Percentiles rank a stretch among this genome's conserved stretches.
Evolutionary conservation across 2,113 vertebrate genomes (phyloP).

Genomic region (Labeo catla): DNA sequence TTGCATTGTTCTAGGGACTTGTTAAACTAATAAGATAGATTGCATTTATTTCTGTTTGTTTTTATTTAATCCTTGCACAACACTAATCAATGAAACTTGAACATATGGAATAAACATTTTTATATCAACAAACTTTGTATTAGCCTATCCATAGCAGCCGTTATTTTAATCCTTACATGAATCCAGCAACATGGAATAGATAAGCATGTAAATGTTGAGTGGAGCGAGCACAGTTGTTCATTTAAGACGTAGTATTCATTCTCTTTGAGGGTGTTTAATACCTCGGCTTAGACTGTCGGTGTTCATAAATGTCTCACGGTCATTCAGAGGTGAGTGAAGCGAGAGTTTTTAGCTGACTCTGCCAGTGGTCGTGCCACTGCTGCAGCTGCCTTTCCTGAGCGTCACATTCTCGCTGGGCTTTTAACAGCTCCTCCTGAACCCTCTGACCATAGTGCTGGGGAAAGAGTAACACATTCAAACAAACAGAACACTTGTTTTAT

Average conservation of each 20-base stretch:
- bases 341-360: constrained; percentile 41
- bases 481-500: not conserved
- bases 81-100: constrained; percentile 5
- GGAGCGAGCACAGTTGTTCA: not conserved
- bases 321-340: constrained; percentile 45
- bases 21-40: constrained; percentile 5
- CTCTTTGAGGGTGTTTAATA: constrained; percentile 2
- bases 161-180: not conserved
- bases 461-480: not conserved
- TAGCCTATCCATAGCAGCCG: not conserved
- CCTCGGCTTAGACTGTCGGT: constrained; percentile 24
- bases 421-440: constrained; percentile 44
- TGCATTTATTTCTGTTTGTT: not conserved
- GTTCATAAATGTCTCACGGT: constrained; percentile 1
- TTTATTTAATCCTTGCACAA: constrained; percentile 33
- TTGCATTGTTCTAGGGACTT: constrained; percentile 11
- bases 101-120: constrained; percentile 17
- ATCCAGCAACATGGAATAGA: constrained; percentile 6
- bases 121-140: constrained; percentile 21
- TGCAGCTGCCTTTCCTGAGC: constrained; percentile 39
- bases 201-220: not conserved
- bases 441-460: constrained; percentile 50
- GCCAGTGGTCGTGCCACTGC: constrained; percentile 58
- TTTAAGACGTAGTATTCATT: not conserved
- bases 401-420: constrained; percentile 5